phyloP scores from a whole-genome alignment of 2,888 invertebrate species.

The Rhorus exstirpatorius region DNA sequence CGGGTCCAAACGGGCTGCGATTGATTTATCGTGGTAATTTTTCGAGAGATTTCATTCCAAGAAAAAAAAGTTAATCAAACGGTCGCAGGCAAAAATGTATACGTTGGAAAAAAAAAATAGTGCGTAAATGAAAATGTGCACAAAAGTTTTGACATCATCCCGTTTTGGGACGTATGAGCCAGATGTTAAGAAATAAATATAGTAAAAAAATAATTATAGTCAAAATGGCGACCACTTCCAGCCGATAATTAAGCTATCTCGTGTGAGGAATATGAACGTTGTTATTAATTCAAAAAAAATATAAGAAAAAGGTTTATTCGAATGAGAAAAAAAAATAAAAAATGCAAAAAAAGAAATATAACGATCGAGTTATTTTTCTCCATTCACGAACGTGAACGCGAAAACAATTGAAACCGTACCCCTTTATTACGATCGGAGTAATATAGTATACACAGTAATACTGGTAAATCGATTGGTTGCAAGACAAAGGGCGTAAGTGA shows the following conservation, averaged over 20 bases:
- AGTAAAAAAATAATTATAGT: no score
- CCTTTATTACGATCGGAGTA: conserved; percentile 15
- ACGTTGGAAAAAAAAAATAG: neutral
- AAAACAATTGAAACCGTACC: conserved; percentile 42
- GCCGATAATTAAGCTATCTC: no score
- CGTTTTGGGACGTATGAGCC: no score
- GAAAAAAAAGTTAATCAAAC: neutral
- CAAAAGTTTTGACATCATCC: neutral
- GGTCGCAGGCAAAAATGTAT: neutral
- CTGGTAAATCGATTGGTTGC: neutral
- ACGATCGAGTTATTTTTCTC: conserved; percentile 10
- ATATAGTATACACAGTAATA: neutral
- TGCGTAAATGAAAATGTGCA: neutral
- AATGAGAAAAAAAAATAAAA: conserved; percentile 3
- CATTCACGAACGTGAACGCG: neutral
- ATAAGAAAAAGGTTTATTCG: neutral
- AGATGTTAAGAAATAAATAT: no score
- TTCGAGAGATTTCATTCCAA: neutral
- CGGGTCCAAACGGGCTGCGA: neutral
- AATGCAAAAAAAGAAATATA: conserved; percentile 3
- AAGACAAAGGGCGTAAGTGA: neutral
- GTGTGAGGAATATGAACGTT: no score
- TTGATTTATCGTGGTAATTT: conserved; percentile 12
- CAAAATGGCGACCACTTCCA: no score
- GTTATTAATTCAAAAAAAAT: no score